phyloP scores from a whole-genome alignment of 2,113 vertebrate genomes.

The Tricholaema leucomelas region DNA sequence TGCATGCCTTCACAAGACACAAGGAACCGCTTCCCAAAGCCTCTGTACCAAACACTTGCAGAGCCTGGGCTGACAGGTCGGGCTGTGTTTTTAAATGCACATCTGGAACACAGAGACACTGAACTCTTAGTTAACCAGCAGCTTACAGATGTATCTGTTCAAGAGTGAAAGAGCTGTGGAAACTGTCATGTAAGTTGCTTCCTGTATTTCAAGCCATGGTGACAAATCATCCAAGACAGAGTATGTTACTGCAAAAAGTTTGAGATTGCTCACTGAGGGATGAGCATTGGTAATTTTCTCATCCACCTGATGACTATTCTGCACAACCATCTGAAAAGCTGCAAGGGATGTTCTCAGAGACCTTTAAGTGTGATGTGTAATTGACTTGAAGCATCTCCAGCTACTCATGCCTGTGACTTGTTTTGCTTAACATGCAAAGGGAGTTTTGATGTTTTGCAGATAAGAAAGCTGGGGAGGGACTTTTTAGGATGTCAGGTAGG shows the following conservation, averaged over 20 bases:
- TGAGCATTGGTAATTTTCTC: neutral
- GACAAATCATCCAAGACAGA: neutral
- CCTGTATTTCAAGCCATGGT: neutral
- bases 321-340: neutral
- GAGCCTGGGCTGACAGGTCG: neutral
- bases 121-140: slow-evolving; percentile 16
- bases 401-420: neutral
- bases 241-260: neutral
- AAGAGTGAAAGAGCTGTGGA: neutral
- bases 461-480: neutral
- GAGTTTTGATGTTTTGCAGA: neutral
- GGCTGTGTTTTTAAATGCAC: slow-evolving; percentile 2
- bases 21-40: neutral
- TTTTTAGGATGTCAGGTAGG: too few species aligned
- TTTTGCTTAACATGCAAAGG: neutral
- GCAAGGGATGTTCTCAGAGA: neutral
- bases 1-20: neutral
- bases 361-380: neutral
- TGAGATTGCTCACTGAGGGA: neutral
- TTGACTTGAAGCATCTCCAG: neutral
- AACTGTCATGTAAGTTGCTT: neutral
- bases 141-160: neutral
- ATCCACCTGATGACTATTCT: neutral
- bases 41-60: neutral
- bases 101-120: neutral